Evolutionary conservation across 2,888 invertebrate species (phyloP), one percentile per base, ranked within the genome.

Genomic region (Parascotia fuliginaria): DNA sequence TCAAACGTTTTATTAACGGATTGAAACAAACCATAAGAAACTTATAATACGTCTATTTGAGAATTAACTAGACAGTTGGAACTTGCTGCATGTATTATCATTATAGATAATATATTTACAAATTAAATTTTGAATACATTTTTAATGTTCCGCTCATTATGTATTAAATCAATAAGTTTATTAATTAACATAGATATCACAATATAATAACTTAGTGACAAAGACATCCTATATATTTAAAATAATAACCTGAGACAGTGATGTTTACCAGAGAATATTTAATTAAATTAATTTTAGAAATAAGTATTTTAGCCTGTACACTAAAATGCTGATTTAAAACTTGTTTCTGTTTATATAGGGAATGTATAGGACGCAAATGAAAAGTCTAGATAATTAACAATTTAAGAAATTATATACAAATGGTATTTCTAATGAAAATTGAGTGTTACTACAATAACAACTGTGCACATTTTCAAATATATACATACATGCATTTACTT

Each of bases 21-120:
- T 78, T 77, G 79, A 79, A 82, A 83, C 77, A 81, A 85, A 78
- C 78, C 70, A 75, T 74, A 73, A 66, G 64, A 71, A 75, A 56
- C 60, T 69, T 64, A 69, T 61, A 61, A 75, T 78, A 83, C 56
- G 73, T 60, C 65, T 73, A 77, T 73, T 70, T 71, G 65, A 79
- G 66, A 79, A 81, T 65, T 63, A 68, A 78, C 70, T 75, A 73
- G 63, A 68, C 60, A 70, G 55, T 64, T 69, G 60, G 60, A 73
- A 63, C 54, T 69, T 65, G 60, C 67, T 60, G 60, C 50, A 61
- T 60, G 65, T 56, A 61, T 43, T 33, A 52, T 57, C 14, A 42
- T 50, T 34, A 50, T 44, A 61, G 49, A 64, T 57, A 38, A 51
- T 51, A 51, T 47, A 53, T 52, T 54, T 55, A 56, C 49, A 57